Percentiles rank a stretch among this genome's conserved stretches.
phyloP scores from a whole-genome alignment of 2,888 invertebrate genomes.

The Phortica magna region DNA sequence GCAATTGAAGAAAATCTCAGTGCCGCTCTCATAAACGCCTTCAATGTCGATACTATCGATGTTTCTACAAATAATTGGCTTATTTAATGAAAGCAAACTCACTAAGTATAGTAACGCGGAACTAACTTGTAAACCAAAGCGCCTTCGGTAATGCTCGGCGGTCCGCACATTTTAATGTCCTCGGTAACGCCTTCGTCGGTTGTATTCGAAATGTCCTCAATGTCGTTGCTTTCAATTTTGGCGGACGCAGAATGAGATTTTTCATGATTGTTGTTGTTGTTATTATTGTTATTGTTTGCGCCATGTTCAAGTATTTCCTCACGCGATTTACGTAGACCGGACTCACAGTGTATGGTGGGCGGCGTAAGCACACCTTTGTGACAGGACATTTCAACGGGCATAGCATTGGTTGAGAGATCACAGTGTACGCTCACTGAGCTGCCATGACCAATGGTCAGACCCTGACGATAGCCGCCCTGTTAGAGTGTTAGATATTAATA shows the following conservation, averaged over 20 bases:
- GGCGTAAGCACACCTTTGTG: slow-evolving; percentile 74
- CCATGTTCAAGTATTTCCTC: slow-evolving; percentile 67
- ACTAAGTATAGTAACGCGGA: not conserved
- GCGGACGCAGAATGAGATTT: slow-evolving; percentile 46
- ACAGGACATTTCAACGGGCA: slow-evolving; percentile 78
- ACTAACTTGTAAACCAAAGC: slow-evolving; percentile 83
- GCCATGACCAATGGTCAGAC: slow-evolving; percentile 89
- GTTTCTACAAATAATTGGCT: slow-evolving; percentile 78
- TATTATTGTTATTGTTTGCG: not conserved
- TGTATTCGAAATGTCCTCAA: slow-evolving; percentile 63
- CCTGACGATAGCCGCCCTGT: slow-evolving; percentile 87
- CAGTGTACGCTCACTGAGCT: slow-evolving; percentile 88
- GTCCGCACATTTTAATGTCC: slow-evolving; percentile 73
- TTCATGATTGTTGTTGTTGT: slow-evolving; percentile 42
- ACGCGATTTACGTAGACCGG: slow-evolving; percentile 73
- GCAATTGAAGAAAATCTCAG: slow-evolving; percentile 90
- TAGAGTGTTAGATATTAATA: not conserved
- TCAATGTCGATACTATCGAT: slow-evolving; percentile 84
- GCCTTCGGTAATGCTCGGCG: slow-evolving; percentile 84
- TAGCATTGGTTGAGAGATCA: slow-evolving; percentile 79
- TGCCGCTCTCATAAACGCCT: slow-evolving; percentile 87
- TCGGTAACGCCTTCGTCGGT: slow-evolving; percentile 67
- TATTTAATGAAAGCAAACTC: not conserved
- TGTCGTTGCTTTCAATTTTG: slow-evolving; percentile 60
- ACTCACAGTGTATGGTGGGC: slow-evolving; percentile 74